These are phyloP conservation scores for Poliocrania exsul DNA, from an alignment of 2,797 vertebrate species.

Conservation along the genomic window DNA sequence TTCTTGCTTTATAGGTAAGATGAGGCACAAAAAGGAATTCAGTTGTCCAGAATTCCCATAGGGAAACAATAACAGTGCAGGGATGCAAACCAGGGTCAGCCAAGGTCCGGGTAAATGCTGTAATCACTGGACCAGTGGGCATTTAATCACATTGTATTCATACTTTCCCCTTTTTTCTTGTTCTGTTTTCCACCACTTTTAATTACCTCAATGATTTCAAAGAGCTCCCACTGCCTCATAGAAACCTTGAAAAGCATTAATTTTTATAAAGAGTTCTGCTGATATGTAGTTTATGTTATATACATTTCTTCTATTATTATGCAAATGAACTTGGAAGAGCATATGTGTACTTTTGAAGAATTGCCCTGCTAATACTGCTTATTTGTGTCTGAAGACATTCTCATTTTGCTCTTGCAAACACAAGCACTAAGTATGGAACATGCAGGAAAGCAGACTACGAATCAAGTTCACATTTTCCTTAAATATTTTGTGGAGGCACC, in stretches of 20 bases:
- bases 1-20: neutral
- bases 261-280: constrained; percentile 54
- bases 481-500: neutral
- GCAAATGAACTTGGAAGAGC: constrained; percentile 46
- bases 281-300: constrained; percentile 37
- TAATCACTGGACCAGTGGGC: neutral
- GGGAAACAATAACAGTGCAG: neutral
- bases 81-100: neutral
- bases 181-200: constrained; percentile 47
- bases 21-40: neutral
- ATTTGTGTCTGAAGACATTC: constrained; percentile 23
- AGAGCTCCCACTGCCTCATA: constrained; percentile 7
- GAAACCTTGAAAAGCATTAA: constrained; percentile 47
- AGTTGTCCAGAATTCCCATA: neutral
- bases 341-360: constrained; percentile 24
- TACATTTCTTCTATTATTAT: constrained; percentile 52
- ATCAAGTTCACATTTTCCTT: neutral
- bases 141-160: neutral
- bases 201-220: constrained; percentile 68
- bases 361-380: constrained; percentile 14
- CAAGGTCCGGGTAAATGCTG: neutral
- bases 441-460: neutral
- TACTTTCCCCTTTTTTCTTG: neutral
- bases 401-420: constrained; percentile 7
- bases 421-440: neutral